Evolutionary conservation across 2,113 vertebrate genomes (phyloP).

Genomic region (Xenopus laevis): DNA sequence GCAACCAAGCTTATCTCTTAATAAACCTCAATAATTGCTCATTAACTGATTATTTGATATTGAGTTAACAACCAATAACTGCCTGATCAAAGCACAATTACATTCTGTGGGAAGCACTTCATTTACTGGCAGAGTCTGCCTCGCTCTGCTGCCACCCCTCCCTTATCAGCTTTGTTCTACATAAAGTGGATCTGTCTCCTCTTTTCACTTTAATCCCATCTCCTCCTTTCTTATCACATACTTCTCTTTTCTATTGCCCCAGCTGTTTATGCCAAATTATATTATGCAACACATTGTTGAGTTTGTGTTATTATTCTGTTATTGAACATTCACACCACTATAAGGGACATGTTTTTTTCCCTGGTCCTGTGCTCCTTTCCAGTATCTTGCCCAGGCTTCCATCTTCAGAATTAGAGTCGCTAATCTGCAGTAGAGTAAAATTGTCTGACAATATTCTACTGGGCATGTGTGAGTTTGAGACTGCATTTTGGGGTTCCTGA

Average conservation of each 20-base stretch:
- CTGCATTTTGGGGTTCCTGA: too few relatives aligned
- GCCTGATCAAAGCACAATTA: slow-evolving; percentile 20
- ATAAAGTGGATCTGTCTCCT: neutral
- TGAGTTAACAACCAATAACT: slow-evolving; percentile 27
- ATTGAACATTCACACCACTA: too few relatives aligned
- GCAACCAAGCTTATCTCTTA: slow-evolving; percentile 6
- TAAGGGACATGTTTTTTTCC: too few relatives aligned
- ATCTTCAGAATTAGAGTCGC: too few relatives aligned
- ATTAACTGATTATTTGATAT: slow-evolving; percentile 33
- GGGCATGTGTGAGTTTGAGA: too few relatives aligned
- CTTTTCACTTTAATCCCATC: neutral
- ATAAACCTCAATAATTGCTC: slow-evolving; percentile 19
- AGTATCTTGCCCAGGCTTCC: too few relatives aligned
- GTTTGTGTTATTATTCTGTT: too few relatives aligned
- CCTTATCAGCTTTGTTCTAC: accelerated
- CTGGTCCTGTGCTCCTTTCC: too few relatives aligned
- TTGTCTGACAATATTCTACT: too few relatives aligned
- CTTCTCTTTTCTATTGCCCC: neutral
- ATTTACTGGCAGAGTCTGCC: slow-evolving; percentile 1
- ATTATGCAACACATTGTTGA: neutral
- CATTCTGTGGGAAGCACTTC: slow-evolving; percentile 11
- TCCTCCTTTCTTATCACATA: slow-evolving; percentile 37
- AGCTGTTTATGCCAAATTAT: neutral
- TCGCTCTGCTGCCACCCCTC: neutral
- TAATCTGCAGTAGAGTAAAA: too few relatives aligned